Percentiles rank a stretch among this genome's conserved stretches.
Evolutionary conservation across 2,113 vertebrate species (phyloP).

Genomic region (Diadophis punctatus): DNA sequence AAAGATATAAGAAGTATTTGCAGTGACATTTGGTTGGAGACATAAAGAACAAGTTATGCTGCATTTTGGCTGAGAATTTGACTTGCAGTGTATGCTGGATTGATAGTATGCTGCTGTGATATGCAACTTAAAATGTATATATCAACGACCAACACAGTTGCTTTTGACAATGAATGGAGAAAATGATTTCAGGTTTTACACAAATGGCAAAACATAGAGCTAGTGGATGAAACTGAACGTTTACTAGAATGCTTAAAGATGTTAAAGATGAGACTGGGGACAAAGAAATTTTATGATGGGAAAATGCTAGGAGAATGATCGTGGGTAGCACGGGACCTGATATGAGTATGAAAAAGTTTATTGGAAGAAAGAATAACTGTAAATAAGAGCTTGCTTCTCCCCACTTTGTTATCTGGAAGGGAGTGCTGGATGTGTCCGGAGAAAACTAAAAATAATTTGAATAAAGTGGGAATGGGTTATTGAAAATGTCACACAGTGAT

Average conservation of each 20-base stretch:
- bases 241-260: background rate
- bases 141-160: background rate
- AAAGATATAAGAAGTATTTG: background rate
- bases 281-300: background rate
- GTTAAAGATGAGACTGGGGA: background rate
- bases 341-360: background rate
- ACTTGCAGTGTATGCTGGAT: background rate
- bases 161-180: background rate
- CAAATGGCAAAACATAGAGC: background rate
- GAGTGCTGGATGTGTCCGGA: background rate
- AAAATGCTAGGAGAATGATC: background rate
- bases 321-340: background rate
- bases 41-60: background rate
- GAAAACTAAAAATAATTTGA: background rate
- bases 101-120: background rate
- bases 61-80: background rate
- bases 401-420: background rate
- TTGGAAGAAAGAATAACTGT: background rate
- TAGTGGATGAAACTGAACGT: background rate
- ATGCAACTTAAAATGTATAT: background rate
- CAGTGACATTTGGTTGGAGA: background rate
- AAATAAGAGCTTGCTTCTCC: background rate
- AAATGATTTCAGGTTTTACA: background rate
- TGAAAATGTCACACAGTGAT: too few relatives aligned
- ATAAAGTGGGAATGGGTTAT: background rate